Conservation (phyloP, 2,888 invertebrate genomes). For the Trissoscelio sp. region DNA sequence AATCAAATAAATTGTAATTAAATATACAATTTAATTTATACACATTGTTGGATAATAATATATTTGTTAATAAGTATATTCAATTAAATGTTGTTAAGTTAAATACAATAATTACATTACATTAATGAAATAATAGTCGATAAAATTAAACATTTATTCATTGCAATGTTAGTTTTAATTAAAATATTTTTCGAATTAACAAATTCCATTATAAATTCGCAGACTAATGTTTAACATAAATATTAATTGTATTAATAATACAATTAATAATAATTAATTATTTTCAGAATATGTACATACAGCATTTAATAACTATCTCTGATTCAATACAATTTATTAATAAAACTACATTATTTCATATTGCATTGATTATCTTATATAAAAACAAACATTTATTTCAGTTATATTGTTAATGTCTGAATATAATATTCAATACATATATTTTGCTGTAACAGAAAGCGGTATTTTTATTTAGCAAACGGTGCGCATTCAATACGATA, state of each 20-base stretch:
- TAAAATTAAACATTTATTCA: too few relatives aligned
- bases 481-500: slow-evolving; percentile 10
- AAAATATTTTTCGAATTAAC: too few relatives aligned
- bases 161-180: too few relatives aligned
- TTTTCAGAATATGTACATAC: too few relatives aligned
- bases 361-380: background rate
- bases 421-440: slow-evolving; percentile 18
- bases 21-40: slow-evolving; percentile 9
- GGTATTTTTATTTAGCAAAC: slow-evolving; percentile 8
- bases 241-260: too few relatives aligned
- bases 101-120: slow-evolving; percentile 4
- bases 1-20: slow-evolving; percentile 25
- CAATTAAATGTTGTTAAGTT: background rate
- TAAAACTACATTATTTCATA: background rate
- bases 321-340: background rate
- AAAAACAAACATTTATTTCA: slow-evolving; percentile 2
- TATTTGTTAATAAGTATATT: slow-evolving; percentile 1
- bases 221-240: too few relatives aligned
- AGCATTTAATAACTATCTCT: background rate
- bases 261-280: too few relatives aligned
- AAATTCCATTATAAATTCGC: too few relatives aligned
- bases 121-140: slow-evolving; percentile 17
- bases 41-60: background rate
- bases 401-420: slow-evolving; percentile 1
- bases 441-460: background rate